Evolutionary conservation across 2,888 invertebrate species (phyloP), one percentile per base, ranked within the genome.

Genomic region (Camptogramma bilineatum): DNA sequence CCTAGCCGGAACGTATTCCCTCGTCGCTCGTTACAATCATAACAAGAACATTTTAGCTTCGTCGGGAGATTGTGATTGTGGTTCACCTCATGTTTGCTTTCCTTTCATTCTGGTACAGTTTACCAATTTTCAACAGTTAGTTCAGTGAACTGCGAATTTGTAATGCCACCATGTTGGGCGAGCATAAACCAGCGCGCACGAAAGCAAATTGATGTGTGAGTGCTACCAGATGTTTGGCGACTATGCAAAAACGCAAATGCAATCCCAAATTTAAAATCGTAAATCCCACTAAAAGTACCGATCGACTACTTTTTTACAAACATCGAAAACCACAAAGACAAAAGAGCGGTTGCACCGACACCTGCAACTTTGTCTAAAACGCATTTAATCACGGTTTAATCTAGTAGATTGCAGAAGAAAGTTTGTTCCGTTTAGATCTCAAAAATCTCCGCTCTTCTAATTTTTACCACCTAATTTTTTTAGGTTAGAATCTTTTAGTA

Each of bases 321-420:
- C 17, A 34, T 39, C 21, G 24, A 62, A 34, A 55, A 59, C 47
- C 18, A 16, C 39, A 34, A 4, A 44, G 28, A 64, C 60, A 61
- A 64, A 48, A 56, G 50, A 48, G 54, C 62, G 60, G 62, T 67
- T 63, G 57, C 66, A 67, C 65, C 58, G 72, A 69, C 68, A 69
- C 74, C 72, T 69, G 73, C 74, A 78, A 75, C 79, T 78, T 75
- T 74, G 72, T 72, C 70, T 80, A 81, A 81, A 84, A 84, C 80
- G 74, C 85, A 85, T 86, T 87, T 86, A 86, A 86, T 86, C 86
- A 83, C 81, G 74, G 76, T 84, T 82, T 84, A 86, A 86, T 86
- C 83, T 81, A 75, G 73, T 77, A 79, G 82, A 85, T 86, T 85
- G 85, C 83, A 72, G 75, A 65, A 57, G 66, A 66, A 73, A 66